phyloP scores from a whole-genome alignment of 2,797 vertebrate species.

The Avahi laniger region DNA sequence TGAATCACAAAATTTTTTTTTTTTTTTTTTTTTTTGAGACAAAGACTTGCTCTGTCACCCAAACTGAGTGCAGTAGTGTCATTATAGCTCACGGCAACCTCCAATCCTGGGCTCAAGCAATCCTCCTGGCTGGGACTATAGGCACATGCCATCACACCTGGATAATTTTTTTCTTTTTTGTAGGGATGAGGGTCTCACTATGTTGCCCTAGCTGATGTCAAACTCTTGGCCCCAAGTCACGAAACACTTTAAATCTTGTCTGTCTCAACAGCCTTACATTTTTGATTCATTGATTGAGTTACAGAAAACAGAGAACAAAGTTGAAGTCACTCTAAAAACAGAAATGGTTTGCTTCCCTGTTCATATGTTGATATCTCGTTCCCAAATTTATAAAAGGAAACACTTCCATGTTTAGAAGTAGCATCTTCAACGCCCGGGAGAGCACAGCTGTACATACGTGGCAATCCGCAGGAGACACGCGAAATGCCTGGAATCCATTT shows the following conservation, averaged over 20 bases:
- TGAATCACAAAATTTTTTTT: not conserved
- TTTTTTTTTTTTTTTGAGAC: too few relatives aligned
- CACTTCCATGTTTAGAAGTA: not conserved
- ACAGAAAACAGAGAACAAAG: conserved; percentile 25
- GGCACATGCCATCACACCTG: not conserved
- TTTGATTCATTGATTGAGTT: not conserved
- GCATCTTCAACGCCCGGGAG: not conserved
- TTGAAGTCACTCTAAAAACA: not conserved
- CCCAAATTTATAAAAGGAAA: not conserved
- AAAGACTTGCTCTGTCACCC: not conserved
- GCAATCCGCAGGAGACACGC: not conserved
- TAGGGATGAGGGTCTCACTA: not conserved
- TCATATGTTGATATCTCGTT: not conserved
- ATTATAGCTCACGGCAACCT: not conserved
- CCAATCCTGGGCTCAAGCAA: not conserved
- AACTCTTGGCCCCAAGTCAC: not conserved
- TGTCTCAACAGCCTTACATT: not conserved
- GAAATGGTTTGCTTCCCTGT: conserved; percentile 10
- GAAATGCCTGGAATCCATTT: too few relatives aligned
- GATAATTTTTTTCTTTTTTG: not conserved
- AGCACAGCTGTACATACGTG: not conserved
- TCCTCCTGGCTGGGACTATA: not conserved
- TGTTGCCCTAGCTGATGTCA: not conserved
- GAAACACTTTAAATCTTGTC: conserved; percentile 20
- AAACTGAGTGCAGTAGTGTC: not conserved